Evolutionary conservation across 1,140 invertebrate genomes (phyloP), one percentile per base, ranked within the genome.

Genomic region (Rhyacophila brunnea): DNA sequence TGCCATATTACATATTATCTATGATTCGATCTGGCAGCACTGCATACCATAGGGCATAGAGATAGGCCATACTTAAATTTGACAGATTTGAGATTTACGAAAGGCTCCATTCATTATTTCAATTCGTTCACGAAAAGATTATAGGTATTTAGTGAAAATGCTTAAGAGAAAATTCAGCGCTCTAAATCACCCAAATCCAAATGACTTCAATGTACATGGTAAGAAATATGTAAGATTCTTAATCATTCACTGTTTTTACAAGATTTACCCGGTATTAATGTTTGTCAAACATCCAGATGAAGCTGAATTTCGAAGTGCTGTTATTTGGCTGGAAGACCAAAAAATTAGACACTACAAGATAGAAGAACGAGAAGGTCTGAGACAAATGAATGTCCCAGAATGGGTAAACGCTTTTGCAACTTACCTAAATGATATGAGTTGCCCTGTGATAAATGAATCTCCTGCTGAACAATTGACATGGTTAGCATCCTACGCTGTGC

Each of bases 261-360:
- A 38, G 48, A 53, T 51, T 44, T 46, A 42, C 45, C 35, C 47
- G 46, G 60, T 48, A 49, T 46, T 55, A 63, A 44, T 59, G 17
- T 18, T 48, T 57, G 64, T 64, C 45, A 68, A 60, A 70, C 74
- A 64, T 71, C 17, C 64, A 95, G 93, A 94, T 79, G 81, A 86
- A 65, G 83, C 85, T 58, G 83, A 91, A 66, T 89, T 94, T 70
- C 84, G 88, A 48, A 89, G 86, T 67, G 77, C 94, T 20, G 81
- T 96, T 14, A 69, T 90, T 1, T 98, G 95, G 95, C 69, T 98
- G 18, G 95, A 98, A 78, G 91, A 96, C 72, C 92, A 96, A 72
- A 95, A 93, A 77, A 95, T 97, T 64, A 85, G 94, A 13, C 85
- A 89, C 66, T 94, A 94, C 67, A 87, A 87, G 66, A 90, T 93